phyloP scores from a whole-genome alignment of 1,140 invertebrate species.

The Cyphomyrmex costatus region DNA sequence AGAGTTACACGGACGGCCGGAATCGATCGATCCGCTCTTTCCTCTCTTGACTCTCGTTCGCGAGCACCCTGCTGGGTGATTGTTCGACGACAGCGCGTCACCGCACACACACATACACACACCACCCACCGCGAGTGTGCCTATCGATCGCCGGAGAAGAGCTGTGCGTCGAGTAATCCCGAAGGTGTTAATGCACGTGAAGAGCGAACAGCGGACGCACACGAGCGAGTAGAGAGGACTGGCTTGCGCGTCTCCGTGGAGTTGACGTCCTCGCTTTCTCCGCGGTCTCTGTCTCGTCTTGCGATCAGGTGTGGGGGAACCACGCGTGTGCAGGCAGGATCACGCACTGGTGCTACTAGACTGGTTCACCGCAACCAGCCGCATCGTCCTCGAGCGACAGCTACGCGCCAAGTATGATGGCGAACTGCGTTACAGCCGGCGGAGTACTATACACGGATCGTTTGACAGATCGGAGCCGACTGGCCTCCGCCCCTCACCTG shows the following conservation, averaged over 20 bases:
- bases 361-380: constrained; percentile 43
- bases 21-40: constrained; percentile 19
- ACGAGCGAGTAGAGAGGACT: no score
- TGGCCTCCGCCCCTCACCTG: constrained; percentile 85
- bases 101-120: constrained; percentile 14
- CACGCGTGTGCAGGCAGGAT: constrained; percentile 26
- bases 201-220: background rate
- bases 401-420: background rate
- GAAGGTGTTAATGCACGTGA: constrained; percentile 21
- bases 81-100: constrained; percentile 30
- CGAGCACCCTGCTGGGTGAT: constrained; percentile 31
- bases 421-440: background rate
- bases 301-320: background rate
- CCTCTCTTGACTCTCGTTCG: background rate
- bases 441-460: background rate
- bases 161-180: constrained; percentile 14
- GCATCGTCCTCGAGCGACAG: constrained; percentile 45
- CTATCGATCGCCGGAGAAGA: constrained; percentile 67
- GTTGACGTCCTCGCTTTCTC: background rate
- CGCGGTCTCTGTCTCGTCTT: background rate
- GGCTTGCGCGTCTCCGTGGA: background rate
- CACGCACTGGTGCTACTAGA: constrained; percentile 52
- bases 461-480: constrained; percentile 80
- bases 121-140: constrained; percentile 45
- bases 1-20: background rate